Base-by-base conservation (phyloP, 2,888 invertebrate species). In the Andrena minutula region DNA sequence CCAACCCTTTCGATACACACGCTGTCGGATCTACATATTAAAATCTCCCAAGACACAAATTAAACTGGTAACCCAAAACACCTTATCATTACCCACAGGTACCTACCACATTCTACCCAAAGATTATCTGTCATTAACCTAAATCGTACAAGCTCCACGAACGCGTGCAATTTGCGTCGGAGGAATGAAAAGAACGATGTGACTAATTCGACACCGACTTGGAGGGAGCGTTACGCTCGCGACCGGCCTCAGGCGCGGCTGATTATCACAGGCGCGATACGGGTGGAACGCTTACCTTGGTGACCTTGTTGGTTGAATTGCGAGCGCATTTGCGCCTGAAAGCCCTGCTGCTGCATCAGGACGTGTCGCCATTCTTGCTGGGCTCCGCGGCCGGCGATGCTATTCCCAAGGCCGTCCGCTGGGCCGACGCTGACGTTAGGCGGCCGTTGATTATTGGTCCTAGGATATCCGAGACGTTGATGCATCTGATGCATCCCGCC, bases 321-420 rank as follows among this genome's bases (percentile, higher is more conserved):
- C 51, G 95, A 94, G 89, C 95, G 92, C 94, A 95, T 95, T 87
- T 94, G 94, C 23, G 93, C 89, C 75, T 93, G 94, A 88, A 94
- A 95, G 86, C 93, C 94, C 86, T 94, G 95, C 84, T 95, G 95
- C 85, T 95, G 95, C 95, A 97, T 96, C 94, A 96, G 92, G 83
- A 96, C 93, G 90, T 96, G 96, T 86, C 96, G 95, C 95, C 95
- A 95, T 88, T 95, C 95, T 78, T 93, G 94, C 75, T 91, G 92
- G 65, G 90, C 89, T 1, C 94, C 94, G 41, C 95, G 95, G 47
- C 93, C 93, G 8, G 92, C 90, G 81, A 95, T 94, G 51, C 94
- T 93, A 70, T 95, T 95, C 81, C 94, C 94, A 65, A 95, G 91
- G 51, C 95, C 94, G 79, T 95, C 95, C 6, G 95, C 94, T 41